phyloP scores from a whole-genome alignment of 1,140 invertebrate genomes.

The Bombyx mori region DNA sequence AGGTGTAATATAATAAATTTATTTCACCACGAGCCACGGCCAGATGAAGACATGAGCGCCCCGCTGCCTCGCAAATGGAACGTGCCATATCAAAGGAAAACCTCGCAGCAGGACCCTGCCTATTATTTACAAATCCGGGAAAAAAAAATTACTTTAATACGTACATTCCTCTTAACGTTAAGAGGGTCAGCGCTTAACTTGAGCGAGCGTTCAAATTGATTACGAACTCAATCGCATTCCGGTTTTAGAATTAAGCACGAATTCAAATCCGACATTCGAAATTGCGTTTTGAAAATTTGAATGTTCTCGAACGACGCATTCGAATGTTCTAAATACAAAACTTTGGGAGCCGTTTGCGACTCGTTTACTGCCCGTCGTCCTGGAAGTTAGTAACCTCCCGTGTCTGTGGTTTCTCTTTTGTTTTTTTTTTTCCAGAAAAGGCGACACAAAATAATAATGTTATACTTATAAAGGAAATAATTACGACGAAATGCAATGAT shows the following conservation, averaged over 20 bases:
- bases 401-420: background rate
- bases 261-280: no score
- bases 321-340: no score
- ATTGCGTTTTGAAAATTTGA: no score
- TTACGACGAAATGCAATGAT: constrained; percentile 51
- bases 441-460: constrained; percentile 34
- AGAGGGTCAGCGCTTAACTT: no score
- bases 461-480: constrained; percentile 65
- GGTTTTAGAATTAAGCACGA: no score
- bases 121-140: constrained; percentile 17
- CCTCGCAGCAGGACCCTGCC: constrained; percentile 27
- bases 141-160: no score
- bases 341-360: no score
- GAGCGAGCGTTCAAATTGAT: no score
- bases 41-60: constrained; percentile 54
- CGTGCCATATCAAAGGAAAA: constrained; percentile 29
- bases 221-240: no score
- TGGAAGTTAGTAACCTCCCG: background rate
- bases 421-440: constrained; percentile 3
- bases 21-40: constrained; percentile 5
- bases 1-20: constrained; percentile 12
- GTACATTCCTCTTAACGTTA: no score
- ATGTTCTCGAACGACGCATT: no score
- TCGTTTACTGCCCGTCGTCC: background rate
- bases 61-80: constrained; percentile 26